Percentiles rank a stretch among this genome's conserved stretches.
phyloP scores from a whole-genome alignment of 2,888 invertebrate genomes.

The Drosophila algonquin region DNA sequence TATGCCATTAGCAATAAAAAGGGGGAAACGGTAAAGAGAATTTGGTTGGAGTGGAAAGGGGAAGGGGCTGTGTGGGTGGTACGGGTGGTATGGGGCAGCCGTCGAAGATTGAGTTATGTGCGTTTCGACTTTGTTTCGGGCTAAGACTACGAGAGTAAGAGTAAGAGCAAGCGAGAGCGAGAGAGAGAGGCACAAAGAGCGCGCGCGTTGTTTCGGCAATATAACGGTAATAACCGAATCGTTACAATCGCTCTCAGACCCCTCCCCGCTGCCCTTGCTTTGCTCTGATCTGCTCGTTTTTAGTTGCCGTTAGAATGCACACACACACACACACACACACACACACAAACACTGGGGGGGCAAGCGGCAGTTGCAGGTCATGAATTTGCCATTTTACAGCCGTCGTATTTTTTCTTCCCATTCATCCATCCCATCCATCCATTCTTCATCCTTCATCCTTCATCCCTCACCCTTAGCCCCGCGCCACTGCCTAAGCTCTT shows the following conservation, averaged over 20 bases:
- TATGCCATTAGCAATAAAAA: slow-evolving; percentile 75
- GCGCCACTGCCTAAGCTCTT: slow-evolving; percentile 61
- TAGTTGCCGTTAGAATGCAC: slow-evolving; percentile 76
- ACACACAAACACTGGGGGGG: slow-evolving; percentile 19
- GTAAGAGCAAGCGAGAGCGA: neutral
- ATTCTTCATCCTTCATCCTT: neutral
- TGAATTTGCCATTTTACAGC: slow-evolving; percentile 84
- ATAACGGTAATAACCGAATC: slow-evolving; percentile 82
- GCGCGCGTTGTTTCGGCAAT: slow-evolving; percentile 78
- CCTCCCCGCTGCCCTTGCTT: slow-evolving; percentile 49
- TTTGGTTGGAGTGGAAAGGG: slow-evolving; percentile 1
- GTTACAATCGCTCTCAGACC: slow-evolving; percentile 64
- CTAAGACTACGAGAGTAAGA: slow-evolving; percentile 10
- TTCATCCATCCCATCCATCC: slow-evolving; percentile 19
- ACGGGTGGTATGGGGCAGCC: slow-evolving; percentile 52
- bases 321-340: slow-evolving; percentile 35
- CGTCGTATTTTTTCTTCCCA: slow-evolving; percentile 81
- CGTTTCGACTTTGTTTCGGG: slow-evolving; percentile 78
- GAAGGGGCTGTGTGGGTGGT: slow-evolving; percentile 4
- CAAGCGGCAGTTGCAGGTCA: slow-evolving; percentile 81
- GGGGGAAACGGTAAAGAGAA: slow-evolving; percentile 36
- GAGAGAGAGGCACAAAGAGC: slow-evolving; percentile 5
- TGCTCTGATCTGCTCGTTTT: slow-evolving; percentile 59
- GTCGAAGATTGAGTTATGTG: slow-evolving; percentile 83
- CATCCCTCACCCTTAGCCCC: neutral